These are phyloP conservation scores for Tragelaphus imberbis DNA, from an alignment of 2,113 vertebrate species.

Conservation along the genomic window DNA sequence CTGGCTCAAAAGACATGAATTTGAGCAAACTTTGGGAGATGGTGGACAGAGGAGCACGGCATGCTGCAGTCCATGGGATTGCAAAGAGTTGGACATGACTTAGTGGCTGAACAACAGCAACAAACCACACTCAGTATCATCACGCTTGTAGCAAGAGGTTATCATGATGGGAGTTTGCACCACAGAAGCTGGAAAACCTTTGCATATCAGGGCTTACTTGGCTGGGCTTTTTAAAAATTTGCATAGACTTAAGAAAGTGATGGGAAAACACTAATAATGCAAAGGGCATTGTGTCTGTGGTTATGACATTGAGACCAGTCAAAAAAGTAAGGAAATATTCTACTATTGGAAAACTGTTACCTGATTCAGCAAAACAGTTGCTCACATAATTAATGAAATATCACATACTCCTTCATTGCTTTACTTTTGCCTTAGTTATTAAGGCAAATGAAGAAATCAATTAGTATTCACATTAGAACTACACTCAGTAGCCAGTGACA, in stretches of 20 bases:
- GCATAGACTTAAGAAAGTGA: neutral
- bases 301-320: neutral
- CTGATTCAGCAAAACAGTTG: neutral
- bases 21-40: neutral
- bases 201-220: too few relatives aligned
- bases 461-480: rapidly evolving
- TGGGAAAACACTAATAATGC: neutral
- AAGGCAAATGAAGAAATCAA: neutral
- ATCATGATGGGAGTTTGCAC: neutral
- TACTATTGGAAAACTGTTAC: neutral
- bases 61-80: neutral
- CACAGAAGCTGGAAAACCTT: neutral
- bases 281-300: neutral
- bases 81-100: neutral
- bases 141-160: neutral
- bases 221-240: neutral
- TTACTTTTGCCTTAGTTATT: neutral
- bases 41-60: neutral
- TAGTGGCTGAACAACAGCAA: neutral
- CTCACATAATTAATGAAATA: neutral
- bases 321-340: neutral
- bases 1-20: neutral
- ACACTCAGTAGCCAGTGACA: rapidly evolving
- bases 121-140: rapidly evolving
- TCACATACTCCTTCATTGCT: neutral